phyloP scores from a whole-genome alignment of 2,797 vertebrate species.

The Masticophis lateralis region DNA sequence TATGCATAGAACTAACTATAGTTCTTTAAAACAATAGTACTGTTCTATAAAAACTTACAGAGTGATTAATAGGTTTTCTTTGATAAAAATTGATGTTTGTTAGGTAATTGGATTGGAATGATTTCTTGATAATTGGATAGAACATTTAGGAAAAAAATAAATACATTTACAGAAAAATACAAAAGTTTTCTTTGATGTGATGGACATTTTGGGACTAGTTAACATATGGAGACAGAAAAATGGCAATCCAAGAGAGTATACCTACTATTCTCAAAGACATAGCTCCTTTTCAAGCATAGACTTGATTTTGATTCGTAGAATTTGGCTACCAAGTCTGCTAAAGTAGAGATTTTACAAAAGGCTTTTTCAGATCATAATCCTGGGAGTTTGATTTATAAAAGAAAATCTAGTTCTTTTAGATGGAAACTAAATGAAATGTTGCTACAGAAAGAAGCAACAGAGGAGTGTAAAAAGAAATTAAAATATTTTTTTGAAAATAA shows the following conservation, averaged over 20 bases:
- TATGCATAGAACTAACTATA: neutral
- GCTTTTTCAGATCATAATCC: neutral
- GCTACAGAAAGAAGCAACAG: neutral
- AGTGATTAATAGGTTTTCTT: neutral
- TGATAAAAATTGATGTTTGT: neutral
- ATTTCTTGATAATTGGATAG: neutral
- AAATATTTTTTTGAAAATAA: neutral
- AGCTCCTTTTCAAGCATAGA: neutral
- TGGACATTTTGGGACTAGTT: neutral
- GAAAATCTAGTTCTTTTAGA: neutral
- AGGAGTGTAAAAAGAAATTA: neutral
- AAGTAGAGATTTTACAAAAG: neutral
- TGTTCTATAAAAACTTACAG: neutral
- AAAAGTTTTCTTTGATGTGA: neutral
- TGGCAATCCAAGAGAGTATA: neutral
- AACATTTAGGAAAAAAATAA: neutral
- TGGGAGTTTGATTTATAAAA: neutral
- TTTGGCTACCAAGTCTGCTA: neutral
- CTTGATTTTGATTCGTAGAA: neutral
- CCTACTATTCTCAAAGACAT: neutral
- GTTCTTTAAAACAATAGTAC: too few species aligned
- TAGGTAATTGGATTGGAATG: neutral
- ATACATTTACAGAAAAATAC: neutral
- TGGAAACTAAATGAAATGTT: neutral
- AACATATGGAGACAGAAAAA: neutral